Percentiles rank a stretch among this genome's conserved stretches.
phyloP scores from a whole-genome alignment of 1,140 invertebrate species.

The Drosophila neocordata region DNA sequence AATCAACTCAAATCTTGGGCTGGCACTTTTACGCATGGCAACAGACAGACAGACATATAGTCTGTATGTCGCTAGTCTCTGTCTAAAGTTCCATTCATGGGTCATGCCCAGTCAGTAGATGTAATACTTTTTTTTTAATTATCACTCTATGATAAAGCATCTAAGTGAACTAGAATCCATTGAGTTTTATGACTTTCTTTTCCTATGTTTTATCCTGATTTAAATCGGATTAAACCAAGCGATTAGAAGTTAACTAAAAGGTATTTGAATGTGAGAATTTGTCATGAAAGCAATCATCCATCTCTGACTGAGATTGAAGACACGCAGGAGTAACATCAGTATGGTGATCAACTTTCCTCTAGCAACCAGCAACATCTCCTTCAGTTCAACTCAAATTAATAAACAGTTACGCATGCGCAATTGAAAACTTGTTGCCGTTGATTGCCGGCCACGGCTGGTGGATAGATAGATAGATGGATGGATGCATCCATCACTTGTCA shows the following conservation, averaged over 20 bases:
- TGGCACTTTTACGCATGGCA: slow-evolving; percentile 78
- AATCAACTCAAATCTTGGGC: slow-evolving; percentile 61
- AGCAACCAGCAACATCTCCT: background rate
- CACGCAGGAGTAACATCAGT: slow-evolving; percentile 47
- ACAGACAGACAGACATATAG: slow-evolving; percentile 33
- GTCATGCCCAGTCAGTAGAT: slow-evolving; percentile 72
- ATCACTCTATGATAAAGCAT: slow-evolving; percentile 63
- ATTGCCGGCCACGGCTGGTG: slow-evolving; percentile 28
- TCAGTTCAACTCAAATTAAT: slow-evolving; percentile 60
- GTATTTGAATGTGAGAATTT: slow-evolving; percentile 3
- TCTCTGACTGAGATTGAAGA: background rate
- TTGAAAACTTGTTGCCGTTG: slow-evolving; percentile 57
- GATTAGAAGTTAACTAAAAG: slow-evolving; percentile 51
- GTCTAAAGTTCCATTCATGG: slow-evolving; percentile 31
- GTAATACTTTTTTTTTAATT: slow-evolving; percentile 77
- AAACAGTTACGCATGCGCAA: slow-evolving; percentile 76
- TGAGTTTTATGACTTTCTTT: slow-evolving; percentile 61
- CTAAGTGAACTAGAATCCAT: slow-evolving; percentile 54
- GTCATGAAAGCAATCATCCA: background rate
- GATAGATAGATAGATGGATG: slow-evolving; percentile 5
- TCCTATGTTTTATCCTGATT: slow-evolving; percentile 41
- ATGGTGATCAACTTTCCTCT: slow-evolving; percentile 16
- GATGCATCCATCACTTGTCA: slow-evolving; percentile 57
- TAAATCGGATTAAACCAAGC: slow-evolving; percentile 37
- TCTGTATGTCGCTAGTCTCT: slow-evolving; percentile 18